Evolutionary conservation across 2,113 vertebrate genomes (phyloP), one percentile per base, ranked within the genome.

Genomic region (Fulica atra): DNA sequence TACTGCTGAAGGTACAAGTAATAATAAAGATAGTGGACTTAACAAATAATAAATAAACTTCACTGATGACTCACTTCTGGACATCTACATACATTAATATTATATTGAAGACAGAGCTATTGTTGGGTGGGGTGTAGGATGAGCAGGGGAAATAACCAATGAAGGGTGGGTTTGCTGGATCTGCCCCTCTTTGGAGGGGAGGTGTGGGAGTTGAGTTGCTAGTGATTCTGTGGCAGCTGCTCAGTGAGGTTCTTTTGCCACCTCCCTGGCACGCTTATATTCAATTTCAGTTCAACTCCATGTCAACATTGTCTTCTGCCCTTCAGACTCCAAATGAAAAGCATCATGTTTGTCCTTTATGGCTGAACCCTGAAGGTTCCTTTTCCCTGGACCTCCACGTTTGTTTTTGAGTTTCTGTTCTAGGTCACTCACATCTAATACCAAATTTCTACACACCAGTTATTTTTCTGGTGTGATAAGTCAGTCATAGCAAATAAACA

Each of bases 121-220:
- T 81, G 16, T 18, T 79, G 20, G 7, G 5, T 44, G 44, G 44
- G 44, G 44, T 46, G 44, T 46, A 17, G 24, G 31, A 3, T 2
- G 2, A 44, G 6, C 0, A 0, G 19, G 10, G 13, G 8, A 74
- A 81, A 51, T 29, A 15, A 38, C 13, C 7, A 3, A 13, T 15
- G 16, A 65, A 70, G 5, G 19, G 38, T 40, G 26, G 13, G 9
- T 81, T 78, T 81, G 26, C 50, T 50, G 57, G 5, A 36, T 70
- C 40, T 16, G 11, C 36, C 10, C 26, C 7, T 66, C 42, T n/a
- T 40, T 51, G 35, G 54, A 89, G 21, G 8, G 36, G 4, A 84
- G 3, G 11, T 4, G 1, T 6, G 36, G 59, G 24, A 83, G 28
- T 77, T 77, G 50, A 48, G 19, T 78, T 78, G 73, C 50, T 65